Evolutionary conservation across 2,113 vertebrate genomes (phyloP).

Genomic region (Passer montanus): DNA sequence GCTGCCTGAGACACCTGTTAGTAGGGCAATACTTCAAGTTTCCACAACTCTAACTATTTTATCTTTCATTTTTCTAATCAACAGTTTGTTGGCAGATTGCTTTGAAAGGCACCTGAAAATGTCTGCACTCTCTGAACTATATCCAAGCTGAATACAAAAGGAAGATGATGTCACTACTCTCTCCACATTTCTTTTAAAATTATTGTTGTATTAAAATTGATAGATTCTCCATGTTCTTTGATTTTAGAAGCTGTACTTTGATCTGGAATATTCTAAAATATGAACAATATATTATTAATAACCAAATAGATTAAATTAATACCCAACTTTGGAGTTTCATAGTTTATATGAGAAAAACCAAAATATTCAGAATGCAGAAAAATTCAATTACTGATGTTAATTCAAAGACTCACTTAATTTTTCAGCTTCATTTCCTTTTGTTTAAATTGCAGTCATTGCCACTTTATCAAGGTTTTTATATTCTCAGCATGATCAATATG

Average conservation of each 20-base stretch:
- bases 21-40: not conserved
- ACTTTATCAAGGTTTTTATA: not conserved
- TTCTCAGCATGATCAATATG: not conserved
- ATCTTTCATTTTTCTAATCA: not conserved
- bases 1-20: not conserved
- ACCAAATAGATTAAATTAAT: not conserved
- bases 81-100: not conserved
- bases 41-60: not conserved
- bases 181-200: not conserved
- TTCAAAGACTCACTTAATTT: not conserved
- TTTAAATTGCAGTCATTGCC: not conserved
- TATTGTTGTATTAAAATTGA: not conserved
- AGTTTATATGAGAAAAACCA: not conserved
- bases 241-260: not conserved
- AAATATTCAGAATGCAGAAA: not conserved
- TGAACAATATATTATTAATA: not conserved
- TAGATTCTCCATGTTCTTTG: not conserved
- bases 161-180: not conserved
- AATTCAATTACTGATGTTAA: not conserved
- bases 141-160: not conserved
- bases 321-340: not conserved
- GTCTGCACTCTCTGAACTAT: not conserved
- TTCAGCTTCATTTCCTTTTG: not conserved
- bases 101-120: not conserved
- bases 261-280: not conserved